Percentiles rank a stretch among this genome's conserved stretches.
Conservation (phyloP, 2,888 invertebrate genomes). For the Aethes cnicana region DNA sequence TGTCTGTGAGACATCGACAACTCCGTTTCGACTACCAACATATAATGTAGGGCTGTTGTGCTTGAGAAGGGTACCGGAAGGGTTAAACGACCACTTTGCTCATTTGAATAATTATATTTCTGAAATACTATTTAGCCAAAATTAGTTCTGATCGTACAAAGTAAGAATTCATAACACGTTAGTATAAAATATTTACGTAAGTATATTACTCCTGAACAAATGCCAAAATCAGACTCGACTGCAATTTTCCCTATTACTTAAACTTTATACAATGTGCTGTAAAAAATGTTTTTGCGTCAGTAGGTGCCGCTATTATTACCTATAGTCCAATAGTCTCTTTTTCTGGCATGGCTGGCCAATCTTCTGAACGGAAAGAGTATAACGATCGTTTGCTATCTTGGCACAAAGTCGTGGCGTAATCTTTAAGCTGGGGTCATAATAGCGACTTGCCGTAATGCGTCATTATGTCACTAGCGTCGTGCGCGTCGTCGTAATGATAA, state of each 20-base stretch:
- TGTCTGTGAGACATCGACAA: too few relatives aligned
- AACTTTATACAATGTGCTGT: slow-evolving; percentile 3
- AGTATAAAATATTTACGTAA: too few relatives aligned
- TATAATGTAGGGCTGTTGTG: too few relatives aligned
- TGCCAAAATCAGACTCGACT: not conserved
- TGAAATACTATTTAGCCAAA: too few relatives aligned
- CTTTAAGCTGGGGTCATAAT: slow-evolving; percentile 23
- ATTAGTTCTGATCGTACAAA: too few relatives aligned
- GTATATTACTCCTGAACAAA: not conserved
- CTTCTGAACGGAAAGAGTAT: not conserved
- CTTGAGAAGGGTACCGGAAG: too few relatives aligned
- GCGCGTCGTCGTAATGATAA: slow-evolving; percentile 51
- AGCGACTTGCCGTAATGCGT: slow-evolving; percentile 38
- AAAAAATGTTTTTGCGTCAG: not conserved
- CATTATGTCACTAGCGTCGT: slow-evolving; percentile 43
- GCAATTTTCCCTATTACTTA: not conserved
- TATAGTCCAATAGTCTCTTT: slow-evolving; percentile 2
- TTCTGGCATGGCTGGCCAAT: slow-evolving; percentile 3
- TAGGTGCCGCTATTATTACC: not conserved
- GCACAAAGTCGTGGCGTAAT: slow-evolving; percentile 1
- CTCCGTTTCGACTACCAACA: too few relatives aligned
- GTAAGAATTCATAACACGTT: too few relatives aligned
- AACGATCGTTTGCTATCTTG: not conserved
- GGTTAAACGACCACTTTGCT: too few relatives aligned
- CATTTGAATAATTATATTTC: too few relatives aligned